phyloP scores from a whole-genome alignment of 53 echinoderm and acorn worm species.

The Patiria pectinifera region DNA sequence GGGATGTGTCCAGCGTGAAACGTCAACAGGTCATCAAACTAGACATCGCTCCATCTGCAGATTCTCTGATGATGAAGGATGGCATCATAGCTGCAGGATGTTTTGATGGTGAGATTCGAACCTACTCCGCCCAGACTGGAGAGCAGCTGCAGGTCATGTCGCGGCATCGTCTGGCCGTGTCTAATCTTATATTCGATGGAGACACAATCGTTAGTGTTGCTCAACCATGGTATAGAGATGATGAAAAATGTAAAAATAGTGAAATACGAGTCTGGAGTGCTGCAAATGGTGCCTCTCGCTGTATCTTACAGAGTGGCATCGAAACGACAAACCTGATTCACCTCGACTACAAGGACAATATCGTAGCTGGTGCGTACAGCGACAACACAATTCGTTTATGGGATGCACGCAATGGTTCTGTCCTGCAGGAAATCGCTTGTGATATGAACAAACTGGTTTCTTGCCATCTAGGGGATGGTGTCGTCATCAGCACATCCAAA shows the following conservation, averaged over 20 bases:
- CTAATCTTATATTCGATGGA: background rate
- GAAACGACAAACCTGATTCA: background rate
- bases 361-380: background rate
- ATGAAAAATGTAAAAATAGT: background rate
- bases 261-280: conserved; percentile 1
- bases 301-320: background rate
- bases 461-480: no score
- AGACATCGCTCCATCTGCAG: no score
- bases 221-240: no score
- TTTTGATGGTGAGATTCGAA: background rate
- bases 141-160: background rate
- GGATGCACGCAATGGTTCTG: background rate
- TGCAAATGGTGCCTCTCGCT: background rate
- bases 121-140: background rate
- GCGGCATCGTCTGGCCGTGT: background rate
- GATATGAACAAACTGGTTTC: no score
- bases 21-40: background rate
- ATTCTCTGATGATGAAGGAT: background rate
- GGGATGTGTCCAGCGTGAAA: background rate
- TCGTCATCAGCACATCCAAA: no score
- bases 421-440: background rate
- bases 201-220: background rate
- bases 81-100: conserved; percentile 10
- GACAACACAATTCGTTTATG: background rate
- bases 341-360: background rate